Evolutionary conservation across 2,797 vertebrate genomes (phyloP), one percentile per base, ranked within the genome.

Genomic region (Leptoclinus maculatus): DNA sequence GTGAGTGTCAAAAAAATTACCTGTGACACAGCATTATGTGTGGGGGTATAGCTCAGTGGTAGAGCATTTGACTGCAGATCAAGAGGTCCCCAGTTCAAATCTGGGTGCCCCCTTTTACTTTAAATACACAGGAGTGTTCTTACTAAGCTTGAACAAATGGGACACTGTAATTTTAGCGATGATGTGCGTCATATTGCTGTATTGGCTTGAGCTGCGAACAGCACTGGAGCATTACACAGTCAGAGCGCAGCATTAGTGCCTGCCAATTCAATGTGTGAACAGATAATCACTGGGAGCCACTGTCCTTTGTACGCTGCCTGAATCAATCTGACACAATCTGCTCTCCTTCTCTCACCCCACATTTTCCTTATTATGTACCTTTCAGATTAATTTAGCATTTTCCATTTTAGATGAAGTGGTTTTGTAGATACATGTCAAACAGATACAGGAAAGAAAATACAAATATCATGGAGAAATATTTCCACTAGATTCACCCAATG

Each of bases 11-110:
- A 41, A 41, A 14, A 0, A 0, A 41, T 41, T 0, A 45, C 5
- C 2, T 45, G 43, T 16, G 25, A 5, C 49, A 23, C 29, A 29
- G 3, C 29, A 27, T 27, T 27, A 27, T 27, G 2, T 27, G 27
- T 6, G 43, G 94, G 94, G 94, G 94, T 95, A 90, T 94, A 94
- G 92, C 93, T 94, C 93, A 94, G 93, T 93, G 93, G 93, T 90
- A 93, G 93, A 94, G 91, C 92, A 93, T 94, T 95, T 93, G 92
- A 94, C 91, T 94, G 92, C 91, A 95, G 93, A 93, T 95, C 92
- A 93, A 94, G 88, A 93, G 92, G 92, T 92, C 94, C 89, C 93
- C 76, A 27, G 83, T 93, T 93, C 88, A 91, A 88, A 51, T 92
- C 86, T 83, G 79, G 84, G 73, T 88, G 74, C 78, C 73, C 85